Evolutionary conservation across 35 echinoderm and acorn worm genomes (phyloP), one percentile per base, ranked within the genome.

Genomic region (Apostichopus japonicus): DNA sequence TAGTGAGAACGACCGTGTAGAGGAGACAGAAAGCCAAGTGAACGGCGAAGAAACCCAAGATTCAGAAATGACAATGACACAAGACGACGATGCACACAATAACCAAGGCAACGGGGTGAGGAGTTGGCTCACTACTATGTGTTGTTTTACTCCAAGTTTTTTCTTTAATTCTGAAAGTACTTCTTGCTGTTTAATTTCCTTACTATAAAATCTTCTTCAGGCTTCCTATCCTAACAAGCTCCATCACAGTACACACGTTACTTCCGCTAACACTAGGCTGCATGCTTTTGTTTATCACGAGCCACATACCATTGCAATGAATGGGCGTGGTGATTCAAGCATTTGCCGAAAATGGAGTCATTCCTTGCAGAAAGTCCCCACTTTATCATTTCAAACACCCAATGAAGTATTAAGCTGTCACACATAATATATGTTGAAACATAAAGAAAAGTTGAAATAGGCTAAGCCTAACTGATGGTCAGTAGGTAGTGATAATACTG

Each of bases 261-360:
- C 81, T 84, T 84, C 81, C 81, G 81, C 55, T 84, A 84, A 84
- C 81, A 57, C 81, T 84, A 84, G 81, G 81, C 81, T 59, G 81
- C 56, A 58, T 84, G 54, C 81, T 59, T 75, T 84, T 84, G 81
- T 84, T 84, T 62, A 84, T 54, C 4, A 84, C 23, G 23, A 80
- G 21, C 17, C 23, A 51, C 53, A 84, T 84, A 58, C 81, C 81
- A 58, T 58, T 54, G 16, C 15, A 10, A 84, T 59, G 81, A 84
- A 16, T 59, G 81, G 81, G 81, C 81, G 81, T 84, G 81, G 81
- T 84, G n/a, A 84, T 23, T 19, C 71, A 23, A 15, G n/a, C 16
- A 75, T 21, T 75, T 19, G 71, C 6, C 6, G 71, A 75, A 75
- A 75, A 75, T 2, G 16, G 21, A 44, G 33, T 44, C 33, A 44